Evolutionary conservation across 1,140 invertebrate genomes (phyloP), one percentile per base, ranked within the genome.

Genomic region (Wasmannia auropunctata): DNA sequence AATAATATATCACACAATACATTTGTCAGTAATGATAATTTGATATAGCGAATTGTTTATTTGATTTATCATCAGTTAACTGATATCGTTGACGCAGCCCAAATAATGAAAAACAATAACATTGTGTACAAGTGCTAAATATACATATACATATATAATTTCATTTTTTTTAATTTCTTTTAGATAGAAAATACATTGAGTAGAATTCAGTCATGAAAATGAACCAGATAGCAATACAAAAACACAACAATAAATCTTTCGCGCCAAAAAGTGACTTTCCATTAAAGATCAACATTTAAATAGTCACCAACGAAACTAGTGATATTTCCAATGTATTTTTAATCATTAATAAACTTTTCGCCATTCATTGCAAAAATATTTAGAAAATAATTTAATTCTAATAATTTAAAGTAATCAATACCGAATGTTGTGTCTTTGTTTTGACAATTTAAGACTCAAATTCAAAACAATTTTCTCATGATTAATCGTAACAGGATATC

Each of bases 401-500:
- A 80, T 67, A 80, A 40, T 25, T 51, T 80, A 69, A 69, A 54
- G 0, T 51, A 34, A 67, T 67, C 31, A 25, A 34, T 65, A 34
- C 34, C 63, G 56, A 60, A 54, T 54, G 8, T 0, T 8, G 49
- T n/a, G n/a, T 54, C 54, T 31, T 87, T 58, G 31, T 75, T 86
- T 19, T 37, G 25, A 40, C 43, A 3, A 37, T 25, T 25, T 40
- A 76, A 80, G 60, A 54, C 60, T 31, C 37, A 16, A 58, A 31
- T 80, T 88, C 81, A 89, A 89, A 79, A 28, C 25, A 22, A 22
- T 76, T 63, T 63, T n/a, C 16, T 56, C 19, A 34, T 62, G 58
- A 77, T 31, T 31, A 75, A 60, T 76, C 43, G 43, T 37, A 6
- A 43, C 34, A 56, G 16, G 10, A 37, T 43, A n/a, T 58, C 3